phyloP scores from a whole-genome alignment of 2,797 vertebrate genomes.

The Pseudomugil gertrudae region DNA sequence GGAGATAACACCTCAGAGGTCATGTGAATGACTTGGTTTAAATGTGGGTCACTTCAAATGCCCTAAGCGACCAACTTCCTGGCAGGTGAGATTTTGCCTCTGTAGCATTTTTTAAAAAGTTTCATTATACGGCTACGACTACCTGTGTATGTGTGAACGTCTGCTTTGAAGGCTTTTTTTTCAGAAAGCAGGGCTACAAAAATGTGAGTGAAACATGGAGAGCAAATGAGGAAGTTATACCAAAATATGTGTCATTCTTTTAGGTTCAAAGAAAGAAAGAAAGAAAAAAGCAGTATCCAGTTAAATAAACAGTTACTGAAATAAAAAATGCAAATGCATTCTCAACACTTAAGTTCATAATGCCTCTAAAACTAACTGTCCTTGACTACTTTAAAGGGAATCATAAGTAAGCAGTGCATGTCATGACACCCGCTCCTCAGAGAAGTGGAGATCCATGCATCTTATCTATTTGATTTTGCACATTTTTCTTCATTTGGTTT shows the following conservation, averaged over 20 bases:
- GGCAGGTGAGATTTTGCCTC: constrained; percentile 51
- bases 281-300: constrained; percentile 34
- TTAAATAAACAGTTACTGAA: too few species aligned
- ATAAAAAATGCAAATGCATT: constrained; percentile 45
- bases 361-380: constrained; percentile 76
- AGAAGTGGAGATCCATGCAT: constrained; percentile 81
- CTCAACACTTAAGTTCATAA: constrained; percentile 58
- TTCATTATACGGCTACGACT: constrained; percentile 30
- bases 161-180: constrained; percentile 41
- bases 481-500: constrained; percentile 82
- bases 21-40: constrained; percentile 58
- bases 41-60: constrained; percentile 63
- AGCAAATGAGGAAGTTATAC: constrained; percentile 31
- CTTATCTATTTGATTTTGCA: constrained; percentile 88
- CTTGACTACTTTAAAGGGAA: constrained; percentile 81
- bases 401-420: constrained; percentile 81
- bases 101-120: constrained; percentile 16
- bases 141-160: constrained; percentile 48
- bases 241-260: constrained; percentile 21
- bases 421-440: constrained; percentile 82
- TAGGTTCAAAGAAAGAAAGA: constrained; percentile 8
- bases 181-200: constrained; percentile 43
- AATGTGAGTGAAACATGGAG: constrained; percentile 48
- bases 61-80: constrained; percentile 39
- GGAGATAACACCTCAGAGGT: constrained; percentile 70